phyloP scores from a whole-genome alignment of 2,797 vertebrate species.

The Momotus momota region DNA sequence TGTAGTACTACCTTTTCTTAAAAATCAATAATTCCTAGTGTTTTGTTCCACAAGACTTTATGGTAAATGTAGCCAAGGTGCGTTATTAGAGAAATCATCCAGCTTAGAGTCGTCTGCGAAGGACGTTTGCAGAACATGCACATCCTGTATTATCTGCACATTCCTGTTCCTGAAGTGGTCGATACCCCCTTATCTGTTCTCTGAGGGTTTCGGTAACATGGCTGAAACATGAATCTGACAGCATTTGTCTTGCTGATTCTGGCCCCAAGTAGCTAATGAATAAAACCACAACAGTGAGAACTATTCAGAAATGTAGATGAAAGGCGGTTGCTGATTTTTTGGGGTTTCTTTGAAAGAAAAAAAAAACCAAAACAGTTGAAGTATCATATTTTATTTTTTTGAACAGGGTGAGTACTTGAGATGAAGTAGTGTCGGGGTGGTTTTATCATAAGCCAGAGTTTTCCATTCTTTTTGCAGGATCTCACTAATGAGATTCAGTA shows the following conservation, averaged over 20 bases:
- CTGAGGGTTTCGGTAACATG: not conserved
- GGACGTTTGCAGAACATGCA: constrained; percentile 6
- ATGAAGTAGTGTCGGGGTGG: not conserved
- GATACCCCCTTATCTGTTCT: constrained; percentile 47
- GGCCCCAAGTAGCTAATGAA: constrained; percentile 32
- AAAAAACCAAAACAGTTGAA: not conserved
- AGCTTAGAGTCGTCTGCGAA: constrained; percentile 18
- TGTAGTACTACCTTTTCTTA: not conserved
- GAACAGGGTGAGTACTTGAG: not conserved
- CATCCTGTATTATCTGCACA: constrained; percentile 21
- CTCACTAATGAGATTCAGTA: not conserved
- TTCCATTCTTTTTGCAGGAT: constrained; percentile 28
- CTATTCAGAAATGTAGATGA: not conserved
- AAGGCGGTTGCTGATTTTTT: not conserved
- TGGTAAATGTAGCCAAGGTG: constrained; percentile 30
- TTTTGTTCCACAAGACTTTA: constrained; percentile 37
- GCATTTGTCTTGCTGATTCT: not conserved
- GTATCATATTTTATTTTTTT: not conserved
- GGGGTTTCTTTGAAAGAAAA: not conserved
- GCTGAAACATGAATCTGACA: constrained; percentile 24
- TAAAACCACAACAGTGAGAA: not conserved
- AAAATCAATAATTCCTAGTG: constrained; percentile 19
- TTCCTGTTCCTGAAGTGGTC: constrained; percentile 6
- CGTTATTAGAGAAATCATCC: constrained; percentile 14
- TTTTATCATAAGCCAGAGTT: constrained; percentile 34